Conservation (phyloP, 2,797 vertebrate genomes). For the Triplophysa bombifrons region DNA sequence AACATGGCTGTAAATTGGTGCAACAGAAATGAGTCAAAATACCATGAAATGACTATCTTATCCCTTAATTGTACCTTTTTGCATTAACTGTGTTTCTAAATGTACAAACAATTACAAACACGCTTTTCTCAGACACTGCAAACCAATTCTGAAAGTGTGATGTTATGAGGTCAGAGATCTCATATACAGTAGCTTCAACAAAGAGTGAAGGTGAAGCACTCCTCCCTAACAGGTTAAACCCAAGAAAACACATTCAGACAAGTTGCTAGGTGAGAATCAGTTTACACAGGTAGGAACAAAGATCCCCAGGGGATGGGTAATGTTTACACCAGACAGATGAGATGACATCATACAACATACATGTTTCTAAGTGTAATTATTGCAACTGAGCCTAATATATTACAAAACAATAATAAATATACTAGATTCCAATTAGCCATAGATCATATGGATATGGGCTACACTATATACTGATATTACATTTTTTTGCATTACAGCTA, state of each 20-base stretch:
- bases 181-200: neutral
- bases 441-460: neutral
- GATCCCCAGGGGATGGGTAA: conserved; percentile 25
- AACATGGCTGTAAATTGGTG: neutral
- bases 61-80: too few species aligned
- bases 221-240: neutral
- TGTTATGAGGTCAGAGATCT: neutral
- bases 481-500: neutral
- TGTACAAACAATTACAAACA: too few species aligned
- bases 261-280: conserved; percentile 44
- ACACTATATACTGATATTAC: neutral
- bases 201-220: neutral
- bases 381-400: neutral
- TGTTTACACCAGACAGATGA: conserved; percentile 12
- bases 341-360: conserved; percentile 2
- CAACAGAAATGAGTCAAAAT: too few species aligned
- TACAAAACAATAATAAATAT: neutral
- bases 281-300: conserved; percentile 39
- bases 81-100: too few species aligned
- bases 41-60: too few species aligned
- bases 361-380: neutral
- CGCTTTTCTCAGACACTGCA: neutral
- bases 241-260: conserved; percentile 14
- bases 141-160: neutral
- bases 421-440: too few species aligned